Evolutionary conservation across 2,888 invertebrate genomes (phyloP), one percentile per base, ranked within the genome.

Genomic region (Netelia virgata): DNA sequence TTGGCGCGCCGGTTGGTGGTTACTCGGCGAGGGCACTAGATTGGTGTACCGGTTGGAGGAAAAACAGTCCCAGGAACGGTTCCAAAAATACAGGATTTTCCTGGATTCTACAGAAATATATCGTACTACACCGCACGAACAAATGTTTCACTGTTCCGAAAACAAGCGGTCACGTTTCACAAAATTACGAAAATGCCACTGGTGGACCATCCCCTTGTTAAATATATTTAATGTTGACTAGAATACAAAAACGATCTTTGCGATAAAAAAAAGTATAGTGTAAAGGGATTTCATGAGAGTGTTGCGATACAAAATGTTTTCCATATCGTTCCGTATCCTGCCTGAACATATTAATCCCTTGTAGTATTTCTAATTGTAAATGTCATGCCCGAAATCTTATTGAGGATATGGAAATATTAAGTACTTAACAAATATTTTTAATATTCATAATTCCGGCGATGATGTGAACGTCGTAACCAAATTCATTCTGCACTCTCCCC

Each of bases 171-270:
- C n/a, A n/a, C n/a, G n/a, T n/a, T n/a, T n/a, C n/a, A n/a, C n/a
- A n/a, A n/a, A n/a, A n/a, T n/a, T n/a, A n/a, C n/a, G n/a, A n/a
- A n/a, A n/a, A n/a, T n/a, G n/a, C n/a, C n/a, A n/a, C n/a, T n/a
- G n/a, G n/a, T n/a, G n/a, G n/a, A n/a, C n/a, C n/a, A n/a, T n/a
- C n/a, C n/a, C n/a, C n/a, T n/a, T n/a, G n/a, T n/a, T n/a, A 82
- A 86, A 88, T 36, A 36, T 36, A 36, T 87, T 75, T 83, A 86
- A 87, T 88, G 85, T 84, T 89, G 89, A 90, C 90, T 89, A 90
- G 90, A 88, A 84, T 84, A 76, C 68, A 69, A 47, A 63, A 53
- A 70, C 73, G 28, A 59, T 77, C 10, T 47, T 9, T 36, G 36
- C 8, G 68, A 81, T 16, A 55, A 41, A 47, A 74, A 61, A 70